Base-by-base conservation (phyloP, 2,888 invertebrate genomes). In the Hyposoter didymator region DNA sequence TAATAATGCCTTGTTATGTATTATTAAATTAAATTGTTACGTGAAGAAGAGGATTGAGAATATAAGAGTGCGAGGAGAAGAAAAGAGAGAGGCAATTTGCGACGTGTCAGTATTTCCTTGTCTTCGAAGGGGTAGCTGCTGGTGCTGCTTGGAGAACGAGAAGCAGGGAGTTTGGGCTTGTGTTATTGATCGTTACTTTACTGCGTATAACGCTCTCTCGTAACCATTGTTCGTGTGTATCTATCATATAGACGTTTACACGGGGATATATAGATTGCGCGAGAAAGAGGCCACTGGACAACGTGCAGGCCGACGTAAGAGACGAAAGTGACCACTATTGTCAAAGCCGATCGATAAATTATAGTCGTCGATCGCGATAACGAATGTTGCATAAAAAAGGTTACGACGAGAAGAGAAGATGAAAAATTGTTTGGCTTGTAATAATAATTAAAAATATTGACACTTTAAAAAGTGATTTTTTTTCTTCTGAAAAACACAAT, bases 101-200 rank as follows among this genome's bases (percentile, higher is more conserved):
- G 28, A 66, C 67, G 78, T 67, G 67, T 43, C 45, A n/a, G 69
- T 45, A 43, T 17, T 32, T 39, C 49, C 47, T 70, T 39, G 47
- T 67, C 70, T 47, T 17, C 14, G 47, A 59, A n/a, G 59, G 59
- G 52, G 78, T 47, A 73, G 76, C 66, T 47, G 39, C 62, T 14
- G 76, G 59, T 47, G 39, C 62, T 14, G 70, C 52, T 78, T 62
- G 72, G 10, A 17, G n/a, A n/a, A 43, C 43, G 12, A 14, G 22
- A 35, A 39, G n/a, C n/a, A n/a, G 28, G 73, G 43, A 67, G 66
- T 39, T 66, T 73, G 78, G 84, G 84, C 86, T 88, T 88, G 88
- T 86, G 88, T 88, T 90, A 90, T 90, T 90, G 90, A 90, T 90
- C 90, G 88, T 62, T 70, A 81, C 83, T 88, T 87, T 84, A 73